Conservation (phyloP, 2,113 vertebrate species). For the Bos indicus region DNA sequence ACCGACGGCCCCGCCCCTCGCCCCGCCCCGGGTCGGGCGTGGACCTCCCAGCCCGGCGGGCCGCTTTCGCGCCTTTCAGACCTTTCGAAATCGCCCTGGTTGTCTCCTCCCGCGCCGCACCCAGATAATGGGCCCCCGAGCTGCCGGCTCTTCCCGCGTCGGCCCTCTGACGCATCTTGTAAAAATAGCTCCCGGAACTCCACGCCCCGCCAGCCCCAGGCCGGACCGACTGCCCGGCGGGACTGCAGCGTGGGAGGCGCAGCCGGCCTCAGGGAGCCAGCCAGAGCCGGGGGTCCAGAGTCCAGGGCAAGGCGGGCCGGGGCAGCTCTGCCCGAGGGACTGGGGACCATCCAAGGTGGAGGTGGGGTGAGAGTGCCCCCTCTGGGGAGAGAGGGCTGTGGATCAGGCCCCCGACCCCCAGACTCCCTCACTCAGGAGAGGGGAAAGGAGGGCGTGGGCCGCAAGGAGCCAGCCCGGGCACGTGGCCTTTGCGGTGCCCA, state of each 20-base stretch:
- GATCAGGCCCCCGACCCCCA: neutral
- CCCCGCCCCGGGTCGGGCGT: neutral
- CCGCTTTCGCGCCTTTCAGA: constrained; percentile 46
- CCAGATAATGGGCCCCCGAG: constrained; percentile 23
- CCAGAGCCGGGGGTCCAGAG: neutral
- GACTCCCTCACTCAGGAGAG: neutral
- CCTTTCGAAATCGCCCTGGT: neutral
- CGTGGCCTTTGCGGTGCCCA: neutral
- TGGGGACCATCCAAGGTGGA: neutral
- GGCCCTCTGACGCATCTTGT: neutral
- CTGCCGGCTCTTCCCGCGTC: neutral
- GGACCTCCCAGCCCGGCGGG: neutral
- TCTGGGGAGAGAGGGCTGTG: neutral
- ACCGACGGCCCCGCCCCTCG: neutral
- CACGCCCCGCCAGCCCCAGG: neutral
- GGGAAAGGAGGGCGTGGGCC: neutral
- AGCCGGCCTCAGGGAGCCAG: neutral
- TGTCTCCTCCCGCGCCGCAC: neutral
- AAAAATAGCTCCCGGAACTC: constrained; percentile 47
- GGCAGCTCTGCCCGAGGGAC: neutral
- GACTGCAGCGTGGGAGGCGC: neutral
- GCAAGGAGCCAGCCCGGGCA: neutral
- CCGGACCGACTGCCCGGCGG: neutral
- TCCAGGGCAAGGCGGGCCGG: neutral
- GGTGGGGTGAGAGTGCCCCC: neutral